These are phyloP conservation scores for Tiliacea citrago DNA, from an alignment of 2,888 invertebrate species.

Conservation along the genomic window DNA sequence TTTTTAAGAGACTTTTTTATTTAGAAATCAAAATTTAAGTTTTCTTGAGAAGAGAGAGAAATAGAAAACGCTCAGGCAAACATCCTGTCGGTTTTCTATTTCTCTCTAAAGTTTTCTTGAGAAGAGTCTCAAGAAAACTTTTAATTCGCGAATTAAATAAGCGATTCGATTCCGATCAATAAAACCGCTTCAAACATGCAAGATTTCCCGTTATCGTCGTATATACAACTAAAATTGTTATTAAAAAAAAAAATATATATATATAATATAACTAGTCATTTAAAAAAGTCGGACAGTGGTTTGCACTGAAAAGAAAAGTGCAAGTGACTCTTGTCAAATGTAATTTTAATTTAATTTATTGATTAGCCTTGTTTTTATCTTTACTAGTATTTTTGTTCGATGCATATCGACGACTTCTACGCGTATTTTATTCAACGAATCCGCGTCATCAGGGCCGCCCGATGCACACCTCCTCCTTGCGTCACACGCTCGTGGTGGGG, in stretches of 20 bases:
- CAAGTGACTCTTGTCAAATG: not conserved
- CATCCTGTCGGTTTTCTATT: too few species aligned
- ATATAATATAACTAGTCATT: not conserved
- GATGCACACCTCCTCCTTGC: conserved; percentile 62
- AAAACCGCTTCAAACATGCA: not conserved
- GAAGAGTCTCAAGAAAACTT: too few species aligned
- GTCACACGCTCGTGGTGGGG: conserved; percentile 73
- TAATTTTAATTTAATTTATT: not conserved
- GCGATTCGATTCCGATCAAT: not conserved
- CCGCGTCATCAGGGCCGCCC: conserved; percentile 62
- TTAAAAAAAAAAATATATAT: not conserved
- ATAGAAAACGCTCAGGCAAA: too few species aligned
- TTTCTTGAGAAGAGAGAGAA: too few species aligned
- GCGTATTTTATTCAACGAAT: conserved; percentile 12
- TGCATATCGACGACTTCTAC: conserved; percentile 1
- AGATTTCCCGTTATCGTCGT: not conserved
- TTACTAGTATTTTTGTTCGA: not conserved
- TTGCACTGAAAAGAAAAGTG: not conserved
- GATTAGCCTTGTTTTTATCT: not conserved
- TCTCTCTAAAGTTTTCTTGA: too few species aligned
- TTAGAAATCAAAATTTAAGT: too few species aligned
- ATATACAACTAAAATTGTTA: too few species aligned
- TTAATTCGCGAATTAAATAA: too few species aligned
- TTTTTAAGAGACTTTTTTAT: too few species aligned
- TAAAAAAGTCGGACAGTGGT: not conserved